Evolutionary conservation across 2,113 vertebrate genomes (phyloP), one percentile per base, ranked within the genome.

Genomic region (Vanacampus margaritifer): DNA sequence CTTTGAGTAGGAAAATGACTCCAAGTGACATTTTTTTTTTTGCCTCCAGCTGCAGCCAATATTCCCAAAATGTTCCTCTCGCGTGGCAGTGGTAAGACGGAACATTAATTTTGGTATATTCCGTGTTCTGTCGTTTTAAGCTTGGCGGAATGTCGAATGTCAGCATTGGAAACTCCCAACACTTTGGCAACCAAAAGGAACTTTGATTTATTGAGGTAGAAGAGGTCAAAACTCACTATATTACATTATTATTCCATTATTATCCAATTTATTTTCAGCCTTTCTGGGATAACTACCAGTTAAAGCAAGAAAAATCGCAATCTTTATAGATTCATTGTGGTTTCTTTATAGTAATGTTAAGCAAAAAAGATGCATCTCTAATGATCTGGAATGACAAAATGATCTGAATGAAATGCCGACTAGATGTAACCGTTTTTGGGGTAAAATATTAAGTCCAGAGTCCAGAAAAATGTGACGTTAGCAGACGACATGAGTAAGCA

Each of bases 1-100:
- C 46, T 80, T 66, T 57, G 56, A 71, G 69, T 53, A 54, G 69
- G 65, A 54, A 82, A 80, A 35, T 23, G 32, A 53, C 68, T 3
- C 5, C 70, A 78, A 73, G 76, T 75, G 74, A 57, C 54, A 78
- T 79, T 54, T 73, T n/a, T 50, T n/a, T 50, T 50, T 50, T 50
- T 70, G 48, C 75, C 69, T 43, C 62, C 54, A 50, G 59, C 54
- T 64, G 50, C 16, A 70, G 69, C 65, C 67, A 46, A 50, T 64
- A 64, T 61, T 16, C 41, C n/a, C 54, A 16, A 57, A 57, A 57
- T 3, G 53, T 64, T 68, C 72, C 68, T 69, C 69, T 77, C 65
- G 16, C 32, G 3, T 36, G 45, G 66, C 68, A 23, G 74, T 28
- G 57, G 69, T 64, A 35, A 56, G 67, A 64, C 16, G 23, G 35